Base-by-base conservation (phyloP, 1,140 invertebrate species). In the Drosophila paulistorum region DNA sequence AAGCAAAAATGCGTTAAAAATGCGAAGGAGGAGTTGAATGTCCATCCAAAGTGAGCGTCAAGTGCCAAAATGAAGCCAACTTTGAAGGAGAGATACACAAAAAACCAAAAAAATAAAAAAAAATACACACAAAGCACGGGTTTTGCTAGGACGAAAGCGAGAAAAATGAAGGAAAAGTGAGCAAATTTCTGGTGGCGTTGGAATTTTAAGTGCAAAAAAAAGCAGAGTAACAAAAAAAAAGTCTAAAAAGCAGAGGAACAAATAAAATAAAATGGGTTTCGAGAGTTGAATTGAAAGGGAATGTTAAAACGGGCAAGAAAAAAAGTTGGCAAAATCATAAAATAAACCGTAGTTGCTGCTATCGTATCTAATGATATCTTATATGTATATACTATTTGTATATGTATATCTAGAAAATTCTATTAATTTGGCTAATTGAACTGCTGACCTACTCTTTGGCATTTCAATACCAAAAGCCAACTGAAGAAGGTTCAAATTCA, bases 1-100 rank as follows among this genome's bases (percentile, higher is more conserved):
- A 89, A 68, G 73, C 74, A 76, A 81, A 86, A 86, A 74, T 86
- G 68, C 81, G 71, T 87, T 87, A 64, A 65, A 79, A 86, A 87
- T 85, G 69, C 51, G 69, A 75, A 51, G 45, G 45, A 51, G 45
- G 17, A 51, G 45, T 51, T 51, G 45, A 51, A 51, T 51, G 58
- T 66, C 61, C 57, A 65, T 37, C 66, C 55, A 58, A 51, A 58
- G 54, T 67, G 59, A 66, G 42, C 70, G 42, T 62, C 63, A 86
- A 86, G 82, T 78, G 83, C 48, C 39, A 87, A 82, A 87, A 79
- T 73, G 72, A 79, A 86, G 69, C 75, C 73, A 86, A 86, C 79
- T 85, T 71, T 73, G 51, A 72, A 72, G 63, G 72, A 72, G 63
- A 76, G 82, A 81, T 70, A 65, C 30, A 26, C 14, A 65, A 58